Conservation (phyloP, 2,888 invertebrate genomes). For the Halictus ligatus region DNA sequence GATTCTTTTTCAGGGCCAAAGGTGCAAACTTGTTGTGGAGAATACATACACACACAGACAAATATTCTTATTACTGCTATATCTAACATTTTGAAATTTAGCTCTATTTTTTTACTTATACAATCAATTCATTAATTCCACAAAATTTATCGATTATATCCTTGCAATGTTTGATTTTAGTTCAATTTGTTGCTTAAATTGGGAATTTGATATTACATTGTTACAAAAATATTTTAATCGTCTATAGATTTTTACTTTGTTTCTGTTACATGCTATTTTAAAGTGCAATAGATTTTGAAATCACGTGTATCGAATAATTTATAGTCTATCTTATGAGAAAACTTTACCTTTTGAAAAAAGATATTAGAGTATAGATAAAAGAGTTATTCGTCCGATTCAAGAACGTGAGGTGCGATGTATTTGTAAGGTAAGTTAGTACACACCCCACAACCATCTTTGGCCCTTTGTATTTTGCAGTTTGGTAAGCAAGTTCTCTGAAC, state of each 20-base stretch:
- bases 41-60: slow-evolving; percentile 75
- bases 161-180: not conserved
- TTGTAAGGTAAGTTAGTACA: slow-evolving; percentile 81
- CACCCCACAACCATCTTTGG: slow-evolving; percentile 84
- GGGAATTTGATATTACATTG: not conserved
- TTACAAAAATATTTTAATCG: not conserved
- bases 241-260: slow-evolving; percentile 10
- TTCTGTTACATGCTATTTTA: not conserved
- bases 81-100: not conserved
- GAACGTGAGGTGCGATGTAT: slow-evolving; percentile 52
- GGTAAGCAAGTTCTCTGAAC: not conserved
- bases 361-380: slow-evolving; percentile 20
- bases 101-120: not conserved
- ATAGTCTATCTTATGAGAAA: too few relatives aligned
- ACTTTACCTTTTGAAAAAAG: not conserved
- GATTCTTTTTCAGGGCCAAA: slow-evolving; percentile 76
- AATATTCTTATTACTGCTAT: slow-evolving; percentile 24
- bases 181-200: not conserved
- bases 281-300: not conserved
- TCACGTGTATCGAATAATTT: not conserved
- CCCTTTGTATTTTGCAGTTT: slow-evolving; percentile 81
- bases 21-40: slow-evolving; percentile 80
- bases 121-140: not conserved
- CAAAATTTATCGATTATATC: not conserved
- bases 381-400: slow-evolving; percentile 67